These are phyloP conservation scores for Salmo trutta DNA, from an alignment of 2,797 vertebrate species.

Conservation along the genomic window DNA sequence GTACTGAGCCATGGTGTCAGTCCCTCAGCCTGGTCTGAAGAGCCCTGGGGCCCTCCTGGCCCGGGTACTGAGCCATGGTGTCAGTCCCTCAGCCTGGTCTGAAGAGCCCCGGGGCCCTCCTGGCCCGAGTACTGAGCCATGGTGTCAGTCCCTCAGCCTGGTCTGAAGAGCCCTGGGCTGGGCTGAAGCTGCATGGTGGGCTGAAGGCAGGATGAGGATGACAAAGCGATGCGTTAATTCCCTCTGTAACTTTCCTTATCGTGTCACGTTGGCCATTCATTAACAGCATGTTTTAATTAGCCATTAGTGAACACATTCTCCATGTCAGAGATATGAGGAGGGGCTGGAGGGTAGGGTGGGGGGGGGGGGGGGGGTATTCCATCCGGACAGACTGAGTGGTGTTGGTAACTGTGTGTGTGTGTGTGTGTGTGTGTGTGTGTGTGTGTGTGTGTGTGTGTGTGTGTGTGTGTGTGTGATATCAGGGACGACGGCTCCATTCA, in stretches of 20 bases:
- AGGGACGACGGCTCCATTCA: slow-evolving; percentile 60
- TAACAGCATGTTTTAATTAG: slow-evolving; percentile 82
- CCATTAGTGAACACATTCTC: slow-evolving; percentile 78
- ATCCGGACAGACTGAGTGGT: not conserved
- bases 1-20: no score
- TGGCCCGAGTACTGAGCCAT: not conserved
- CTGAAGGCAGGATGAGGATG: slow-evolving; percentile 27
- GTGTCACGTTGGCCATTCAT: slow-evolving; percentile 69
- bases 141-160: not conserved
- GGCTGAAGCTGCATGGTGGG: not conserved
- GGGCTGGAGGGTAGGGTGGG: not conserved
- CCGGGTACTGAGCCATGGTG: no score
- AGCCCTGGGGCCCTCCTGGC: no score
- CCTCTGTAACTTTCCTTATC: slow-evolving; percentile 71
- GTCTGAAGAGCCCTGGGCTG: not conserved
- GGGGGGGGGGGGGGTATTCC: not conserved
- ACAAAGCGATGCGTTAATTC: slow-evolving; percentile 69
- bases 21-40: no score
- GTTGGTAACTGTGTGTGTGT: not conserved
- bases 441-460: slow-evolving; percentile 8
- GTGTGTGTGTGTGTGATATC: slow-evolving; percentile 28
- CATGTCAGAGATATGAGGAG: slow-evolving; percentile 75
- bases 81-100: no score
- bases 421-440: not conserved
- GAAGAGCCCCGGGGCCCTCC: no score